phyloP scores from a whole-genome alignment of 2,797 vertebrate species.

The Xiphorhynchus erythropygius region DNA sequence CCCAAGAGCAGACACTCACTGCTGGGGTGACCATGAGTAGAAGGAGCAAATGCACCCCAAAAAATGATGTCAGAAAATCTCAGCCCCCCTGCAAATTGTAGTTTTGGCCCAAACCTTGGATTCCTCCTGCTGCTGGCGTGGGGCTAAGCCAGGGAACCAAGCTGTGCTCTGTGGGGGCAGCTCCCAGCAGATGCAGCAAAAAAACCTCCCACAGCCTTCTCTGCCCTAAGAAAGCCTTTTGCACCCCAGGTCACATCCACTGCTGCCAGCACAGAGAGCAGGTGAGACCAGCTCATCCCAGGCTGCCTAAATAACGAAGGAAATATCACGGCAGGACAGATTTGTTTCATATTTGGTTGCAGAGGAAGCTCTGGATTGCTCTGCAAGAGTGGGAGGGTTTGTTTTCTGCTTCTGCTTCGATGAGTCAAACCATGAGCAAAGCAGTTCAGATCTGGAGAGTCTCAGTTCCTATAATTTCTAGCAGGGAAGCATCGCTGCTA shows the following conservation, averaged over 20 bases:
- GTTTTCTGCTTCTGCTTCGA: not conserved
- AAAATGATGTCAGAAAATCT: not conserved
- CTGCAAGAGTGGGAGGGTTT: not conserved
- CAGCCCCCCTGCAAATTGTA: not conserved
- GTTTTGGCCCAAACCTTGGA: not conserved
- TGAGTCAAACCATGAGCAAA: not conserved
- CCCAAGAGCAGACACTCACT: fast-evolving
- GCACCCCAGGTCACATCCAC: not conserved
- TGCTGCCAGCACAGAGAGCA: fast-evolving
- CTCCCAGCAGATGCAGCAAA: not conserved
- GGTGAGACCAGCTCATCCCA: not conserved
- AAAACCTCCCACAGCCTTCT: not conserved
- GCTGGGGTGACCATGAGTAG: not conserved
- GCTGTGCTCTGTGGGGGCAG: not conserved
- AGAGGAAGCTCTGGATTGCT: not conserved
- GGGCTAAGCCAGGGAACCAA: not conserved
- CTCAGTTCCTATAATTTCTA: slow-evolving; percentile 28
- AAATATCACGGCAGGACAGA: not conserved
- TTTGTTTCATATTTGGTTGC: not conserved
- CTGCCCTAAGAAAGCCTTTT: not conserved
- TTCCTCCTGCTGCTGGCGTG: not conserved
- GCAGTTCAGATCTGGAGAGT: not conserved
- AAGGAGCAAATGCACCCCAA: not conserved
- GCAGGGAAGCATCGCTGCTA: not conserved
- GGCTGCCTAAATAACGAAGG: not conserved